phyloP scores from a whole-genome alignment of 2,888 invertebrate species.

The Pammene aurita region DNA sequence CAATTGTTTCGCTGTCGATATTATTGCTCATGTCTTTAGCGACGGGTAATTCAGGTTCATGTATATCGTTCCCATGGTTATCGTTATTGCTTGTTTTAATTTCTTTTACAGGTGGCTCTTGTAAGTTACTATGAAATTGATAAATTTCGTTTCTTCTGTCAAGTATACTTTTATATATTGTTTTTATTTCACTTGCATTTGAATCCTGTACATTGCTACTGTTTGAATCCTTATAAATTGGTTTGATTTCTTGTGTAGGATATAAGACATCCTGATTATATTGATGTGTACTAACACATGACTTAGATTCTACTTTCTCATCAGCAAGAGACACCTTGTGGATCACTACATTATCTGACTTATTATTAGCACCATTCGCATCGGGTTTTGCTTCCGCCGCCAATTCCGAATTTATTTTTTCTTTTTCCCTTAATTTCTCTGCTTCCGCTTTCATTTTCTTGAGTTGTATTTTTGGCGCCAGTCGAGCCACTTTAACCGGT shows the following conservation, averaged over 20 bases:
- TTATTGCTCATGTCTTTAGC: constrained; percentile 9
- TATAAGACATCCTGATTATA: constrained; percentile 59
- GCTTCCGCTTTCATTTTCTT: constrained; percentile 81
- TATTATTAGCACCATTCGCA: constrained; percentile 37
- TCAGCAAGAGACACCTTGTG: constrained; percentile 16
- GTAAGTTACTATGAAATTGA: neutral
- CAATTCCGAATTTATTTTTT: constrained; percentile 46
- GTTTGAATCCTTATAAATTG: constrained; percentile 53
- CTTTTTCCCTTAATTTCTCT: constrained; percentile 67
- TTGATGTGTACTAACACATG: constrained; percentile 35
- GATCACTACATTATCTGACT: constrained; percentile 20
- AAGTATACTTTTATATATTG: constrained; percentile 11
- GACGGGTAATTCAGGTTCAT: neutral
- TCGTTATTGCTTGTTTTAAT: constrained; percentile 53
- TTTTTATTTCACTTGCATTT: constrained; percentile 11
- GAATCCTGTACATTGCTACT: constrained; percentile 38
- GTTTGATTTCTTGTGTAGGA: constrained; percentile 68
- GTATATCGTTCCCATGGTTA: constrained; percentile 41
- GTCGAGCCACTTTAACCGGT: constrained; percentile 80
- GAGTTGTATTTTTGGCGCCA: constrained; percentile 80
- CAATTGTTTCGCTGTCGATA: constrained; percentile 5
- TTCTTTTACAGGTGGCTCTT: constrained; percentile 1
- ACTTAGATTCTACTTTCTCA: constrained; percentile 26
- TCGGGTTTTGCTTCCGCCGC: constrained; percentile 43
- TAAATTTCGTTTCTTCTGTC: neutral